Evolutionary conservation across 2,113 vertebrate species (phyloP).

Genomic region (Dipodomys merriami): DNA sequence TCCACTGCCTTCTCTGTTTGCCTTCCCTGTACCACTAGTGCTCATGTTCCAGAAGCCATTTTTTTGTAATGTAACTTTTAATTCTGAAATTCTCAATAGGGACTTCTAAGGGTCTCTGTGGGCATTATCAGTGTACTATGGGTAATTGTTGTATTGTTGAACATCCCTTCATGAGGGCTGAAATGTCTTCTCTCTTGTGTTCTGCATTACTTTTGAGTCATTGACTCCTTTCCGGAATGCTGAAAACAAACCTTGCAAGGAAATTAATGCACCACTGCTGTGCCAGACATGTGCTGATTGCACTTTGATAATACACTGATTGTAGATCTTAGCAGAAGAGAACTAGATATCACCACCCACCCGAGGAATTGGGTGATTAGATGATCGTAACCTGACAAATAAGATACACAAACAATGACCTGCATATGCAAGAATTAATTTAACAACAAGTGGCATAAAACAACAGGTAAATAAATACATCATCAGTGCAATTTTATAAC

Average conservation of each 20-base stretch:
- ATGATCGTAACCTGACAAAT: conserved; percentile 51
- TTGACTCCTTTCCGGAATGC: conserved; percentile 22
- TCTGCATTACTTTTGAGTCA: background rate
- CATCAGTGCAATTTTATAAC: background rate
- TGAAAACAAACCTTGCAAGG: background rate
- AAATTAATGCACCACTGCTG: conserved; percentile 52
- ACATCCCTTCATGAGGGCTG: background rate
- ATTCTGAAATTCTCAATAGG: background rate
- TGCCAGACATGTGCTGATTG: conserved; percentile 25
- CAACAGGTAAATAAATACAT: conserved; percentile 40
- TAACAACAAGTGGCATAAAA: conserved; percentile 17
- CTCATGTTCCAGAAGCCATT: too few relatives aligned
- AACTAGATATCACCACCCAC: conserved; percentile 58
- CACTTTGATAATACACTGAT: conserved; percentile 49
- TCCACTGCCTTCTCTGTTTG: too few relatives aligned
- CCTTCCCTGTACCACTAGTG: too few relatives aligned
- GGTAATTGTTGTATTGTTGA: background rate
- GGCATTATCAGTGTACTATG: background rate
- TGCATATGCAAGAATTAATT: conserved; percentile 26
- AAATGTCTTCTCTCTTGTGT: background rate
- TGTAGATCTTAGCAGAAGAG: conserved; percentile 54
- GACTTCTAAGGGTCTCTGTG: background rate
- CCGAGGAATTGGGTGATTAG: conserved; percentile 42
- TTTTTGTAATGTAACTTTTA: conserved; percentile 10
- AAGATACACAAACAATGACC: conserved; percentile 43